A percentile compares a stretch with the other conserved stretches of the same genome.
Conservation (phyloP, 2,888 invertebrate species). For the Cremastinae sp. region DNA sequence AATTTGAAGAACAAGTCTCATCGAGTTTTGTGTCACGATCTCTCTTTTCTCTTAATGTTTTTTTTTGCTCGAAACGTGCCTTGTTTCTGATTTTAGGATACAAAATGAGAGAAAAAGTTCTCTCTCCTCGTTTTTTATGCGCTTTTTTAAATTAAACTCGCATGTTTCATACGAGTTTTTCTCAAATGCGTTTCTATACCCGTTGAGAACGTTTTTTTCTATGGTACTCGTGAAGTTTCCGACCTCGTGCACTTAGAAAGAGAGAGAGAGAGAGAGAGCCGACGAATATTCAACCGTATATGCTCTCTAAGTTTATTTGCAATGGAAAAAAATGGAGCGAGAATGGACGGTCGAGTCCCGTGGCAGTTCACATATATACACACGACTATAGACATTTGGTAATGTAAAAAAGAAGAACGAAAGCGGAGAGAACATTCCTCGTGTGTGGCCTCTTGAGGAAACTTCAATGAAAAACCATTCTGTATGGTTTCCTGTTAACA, state of each 20-base stretch:
- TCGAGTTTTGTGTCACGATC: too few species aligned
- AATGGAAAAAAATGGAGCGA: conserved; percentile 59
- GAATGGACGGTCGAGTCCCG: conserved; percentile 50
- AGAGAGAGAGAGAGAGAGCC: background rate
- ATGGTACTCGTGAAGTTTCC: conserved; percentile 54
- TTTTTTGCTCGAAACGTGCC: too few species aligned
- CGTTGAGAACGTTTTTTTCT: conserved; percentile 26
- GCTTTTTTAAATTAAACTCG: background rate
- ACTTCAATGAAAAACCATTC: conserved; percentile 54
- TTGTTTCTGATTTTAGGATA: too few species aligned
- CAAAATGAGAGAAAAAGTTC: too few species aligned
- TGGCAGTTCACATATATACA: conserved; percentile 12
- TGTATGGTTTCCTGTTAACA: conserved; percentile 49
- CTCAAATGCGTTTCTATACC: conserved; percentile 12
- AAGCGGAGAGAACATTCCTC: conserved; percentile 2
- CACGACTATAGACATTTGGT: conserved; percentile 15
- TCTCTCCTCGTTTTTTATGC: background rate
- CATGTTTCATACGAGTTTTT: conserved; percentile 50
- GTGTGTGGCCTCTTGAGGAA: conserved; percentile 31
- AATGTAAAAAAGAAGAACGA: background rate
- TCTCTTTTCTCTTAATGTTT: too few species aligned
- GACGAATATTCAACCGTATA: background rate
- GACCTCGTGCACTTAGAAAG: conserved; percentile 7
- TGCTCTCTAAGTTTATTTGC: conserved; percentile 38
- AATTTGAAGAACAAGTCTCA: background rate